Percentiles rank a stretch among this genome's conserved stretches.
phyloP scores from a whole-genome alignment of 1,140 invertebrate species.

The Drosophila parvula region DNA sequence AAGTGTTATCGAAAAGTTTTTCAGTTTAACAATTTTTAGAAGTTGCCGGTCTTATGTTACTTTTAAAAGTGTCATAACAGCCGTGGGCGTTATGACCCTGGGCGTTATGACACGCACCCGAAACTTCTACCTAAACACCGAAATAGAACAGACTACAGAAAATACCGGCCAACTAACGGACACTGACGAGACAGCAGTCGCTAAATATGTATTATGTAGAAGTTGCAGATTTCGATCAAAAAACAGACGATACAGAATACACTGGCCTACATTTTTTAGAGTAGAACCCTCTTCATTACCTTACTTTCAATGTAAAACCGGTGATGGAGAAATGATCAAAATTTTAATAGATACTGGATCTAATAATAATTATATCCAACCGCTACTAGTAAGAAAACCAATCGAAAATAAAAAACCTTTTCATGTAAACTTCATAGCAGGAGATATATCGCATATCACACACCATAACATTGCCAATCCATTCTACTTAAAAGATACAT shows the following conservation, averaged over 20 bases:
- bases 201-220: neutral
- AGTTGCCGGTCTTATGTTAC: too few species aligned
- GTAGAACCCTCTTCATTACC: neutral
- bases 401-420: too few species aligned
- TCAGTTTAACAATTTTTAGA: too few species aligned
- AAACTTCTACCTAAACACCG: too few species aligned
- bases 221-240: neutral
- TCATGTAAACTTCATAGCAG: neutral
- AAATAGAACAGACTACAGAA: neutral
- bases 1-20: too few species aligned
- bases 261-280: neutral
- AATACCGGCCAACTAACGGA: neutral
- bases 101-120: too few species aligned
- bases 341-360: conserved; percentile 1
- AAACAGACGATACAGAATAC: neutral
- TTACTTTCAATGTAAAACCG: neutral
- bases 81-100: too few species aligned
- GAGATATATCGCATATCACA: too few species aligned
- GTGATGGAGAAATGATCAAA: neutral
- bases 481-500: too few species aligned
- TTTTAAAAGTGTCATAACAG: too few species aligned
- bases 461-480: neutral
- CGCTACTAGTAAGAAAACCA: neutral
- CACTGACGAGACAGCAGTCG: conserved; percentile 1
- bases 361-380: neutral